These are phyloP conservation scores for Sceliomorpha sp. DNA, from an alignment of 2,888 invertebrate genomes.

Conservation along the genomic window DNA sequence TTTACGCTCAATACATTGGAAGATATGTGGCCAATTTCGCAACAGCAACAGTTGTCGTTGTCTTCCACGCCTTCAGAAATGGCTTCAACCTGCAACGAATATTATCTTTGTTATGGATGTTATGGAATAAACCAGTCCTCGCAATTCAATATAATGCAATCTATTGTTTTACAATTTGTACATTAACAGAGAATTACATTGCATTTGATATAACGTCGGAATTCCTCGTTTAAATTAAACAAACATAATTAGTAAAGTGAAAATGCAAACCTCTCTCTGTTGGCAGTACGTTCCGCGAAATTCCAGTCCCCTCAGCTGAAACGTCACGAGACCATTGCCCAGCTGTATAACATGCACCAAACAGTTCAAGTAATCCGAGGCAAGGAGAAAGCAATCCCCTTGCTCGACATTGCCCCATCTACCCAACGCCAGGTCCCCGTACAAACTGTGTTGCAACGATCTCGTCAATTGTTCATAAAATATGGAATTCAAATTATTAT, in stretches of 20 bases:
- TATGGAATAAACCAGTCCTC: too few species aligned
- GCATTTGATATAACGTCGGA: too few species aligned
- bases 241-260: too few species aligned
- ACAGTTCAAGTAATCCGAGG: conserved; percentile 99
- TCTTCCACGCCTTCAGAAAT: conserved; percentile 98
- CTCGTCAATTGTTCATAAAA: conserved; percentile 99
- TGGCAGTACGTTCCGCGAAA: conserved; percentile 99
- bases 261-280: conserved; percentile 87
- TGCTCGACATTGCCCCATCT: conserved; percentile 98
- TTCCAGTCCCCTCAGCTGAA: conserved; percentile 98
- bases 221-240: too few species aligned
- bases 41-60: conserved; percentile 96
- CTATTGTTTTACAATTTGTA: too few species aligned
- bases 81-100: conserved; percentile 97
- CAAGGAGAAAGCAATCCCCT: conserved; percentile 98
- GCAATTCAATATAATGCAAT: too few species aligned
- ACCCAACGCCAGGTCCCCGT: conserved; percentile 94
- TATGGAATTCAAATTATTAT: conserved; percentile 99
- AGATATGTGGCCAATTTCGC: conserved; percentile 93
- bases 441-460: conserved; percentile 96
- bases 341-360: conserved; percentile 98
- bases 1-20: conserved; percentile 95
- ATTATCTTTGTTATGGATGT: too few species aligned
- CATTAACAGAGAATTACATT: too few species aligned
- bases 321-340: conserved; percentile 98